Conservation (phyloP, 2,113 vertebrate genomes). For the Podarcis raffonei region DNA sequence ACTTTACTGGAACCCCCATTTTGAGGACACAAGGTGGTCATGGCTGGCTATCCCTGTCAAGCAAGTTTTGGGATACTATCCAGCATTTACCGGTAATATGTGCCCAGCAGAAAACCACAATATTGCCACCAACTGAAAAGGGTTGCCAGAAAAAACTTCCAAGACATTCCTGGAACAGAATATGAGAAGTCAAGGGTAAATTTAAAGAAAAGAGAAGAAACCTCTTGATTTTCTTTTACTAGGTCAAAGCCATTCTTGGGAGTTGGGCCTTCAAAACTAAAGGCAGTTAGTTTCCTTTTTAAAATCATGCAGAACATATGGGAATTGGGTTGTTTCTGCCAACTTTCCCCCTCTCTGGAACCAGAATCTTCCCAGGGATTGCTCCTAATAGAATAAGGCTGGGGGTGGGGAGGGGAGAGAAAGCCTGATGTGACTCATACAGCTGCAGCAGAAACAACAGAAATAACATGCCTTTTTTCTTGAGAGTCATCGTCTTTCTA, state of each 20-base stretch:
- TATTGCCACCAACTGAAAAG: background rate
- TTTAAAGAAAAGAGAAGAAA: background rate
- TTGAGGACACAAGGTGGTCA: background rate
- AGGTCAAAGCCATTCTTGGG: constrained; percentile 38
- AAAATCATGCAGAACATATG: constrained; percentile 49
- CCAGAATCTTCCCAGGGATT: constrained; percentile 63
- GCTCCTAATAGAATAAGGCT: constrained; percentile 60
- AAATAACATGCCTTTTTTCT: constrained; percentile 30
- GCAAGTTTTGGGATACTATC: background rate
- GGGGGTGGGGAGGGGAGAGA: constrained; percentile 33
- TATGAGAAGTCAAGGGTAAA: background rate
- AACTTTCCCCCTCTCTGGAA: constrained; percentile 39
- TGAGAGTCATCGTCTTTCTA: background rate
- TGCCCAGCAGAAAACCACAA: background rate
- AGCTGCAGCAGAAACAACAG: constrained; percentile 1
- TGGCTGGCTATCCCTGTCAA: background rate
- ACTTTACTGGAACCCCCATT: background rate
- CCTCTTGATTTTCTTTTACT: background rate
- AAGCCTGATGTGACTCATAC: constrained; percentile 14
- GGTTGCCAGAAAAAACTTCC: background rate
- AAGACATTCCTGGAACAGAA: background rate
- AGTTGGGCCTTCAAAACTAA: constrained; percentile 43
- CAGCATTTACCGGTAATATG: background rate
- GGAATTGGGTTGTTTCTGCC: constrained; percentile 52
- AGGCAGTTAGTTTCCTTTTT: constrained; percentile 43